phyloP scores from a whole-genome alignment of 2,113 vertebrate species.

The Conger conger region DNA sequence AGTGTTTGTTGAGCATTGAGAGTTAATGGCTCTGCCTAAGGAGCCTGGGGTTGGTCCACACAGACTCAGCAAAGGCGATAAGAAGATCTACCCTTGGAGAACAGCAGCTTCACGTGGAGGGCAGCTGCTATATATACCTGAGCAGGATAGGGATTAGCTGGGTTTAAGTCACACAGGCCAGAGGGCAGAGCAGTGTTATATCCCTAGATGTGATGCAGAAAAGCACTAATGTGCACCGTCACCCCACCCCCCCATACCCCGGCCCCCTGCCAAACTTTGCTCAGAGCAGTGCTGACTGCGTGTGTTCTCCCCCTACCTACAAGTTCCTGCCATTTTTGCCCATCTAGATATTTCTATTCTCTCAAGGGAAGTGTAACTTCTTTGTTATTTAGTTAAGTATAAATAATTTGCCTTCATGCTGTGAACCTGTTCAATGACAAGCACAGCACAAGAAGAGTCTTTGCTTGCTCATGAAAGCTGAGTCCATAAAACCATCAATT shows the following conservation, averaged over 20 bases:
- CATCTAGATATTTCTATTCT: neutral
- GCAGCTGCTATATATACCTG: neutral
- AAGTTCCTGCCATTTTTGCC: neutral
- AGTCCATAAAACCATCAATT: neutral
- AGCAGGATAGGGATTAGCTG: neutral
- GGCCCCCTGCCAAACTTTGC: no score
- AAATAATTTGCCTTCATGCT: neutral
- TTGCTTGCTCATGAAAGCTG: neutral
- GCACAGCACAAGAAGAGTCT: neutral
- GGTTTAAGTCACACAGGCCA: neutral
- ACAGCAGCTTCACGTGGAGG: neutral
- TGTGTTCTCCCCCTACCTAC: no score
- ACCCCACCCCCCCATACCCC: no score
- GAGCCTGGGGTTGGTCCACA: neutral
- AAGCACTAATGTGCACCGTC: neutral
- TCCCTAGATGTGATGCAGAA: neutral
- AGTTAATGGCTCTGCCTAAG: neutral
- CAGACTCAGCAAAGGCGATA: neutral
- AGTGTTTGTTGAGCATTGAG: neutral
- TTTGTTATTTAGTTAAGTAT: neutral
- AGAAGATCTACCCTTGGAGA: constrained; percentile 1
- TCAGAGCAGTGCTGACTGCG: no score
- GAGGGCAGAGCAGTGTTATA: neutral
- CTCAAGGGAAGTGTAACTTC: neutral
- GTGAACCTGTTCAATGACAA: neutral